Percentiles rank a stretch among this genome's conserved stretches.
Evolutionary conservation across 2,888 invertebrate genomes (phyloP).

Genomic region (Habrosyne pyritoides): DNA sequence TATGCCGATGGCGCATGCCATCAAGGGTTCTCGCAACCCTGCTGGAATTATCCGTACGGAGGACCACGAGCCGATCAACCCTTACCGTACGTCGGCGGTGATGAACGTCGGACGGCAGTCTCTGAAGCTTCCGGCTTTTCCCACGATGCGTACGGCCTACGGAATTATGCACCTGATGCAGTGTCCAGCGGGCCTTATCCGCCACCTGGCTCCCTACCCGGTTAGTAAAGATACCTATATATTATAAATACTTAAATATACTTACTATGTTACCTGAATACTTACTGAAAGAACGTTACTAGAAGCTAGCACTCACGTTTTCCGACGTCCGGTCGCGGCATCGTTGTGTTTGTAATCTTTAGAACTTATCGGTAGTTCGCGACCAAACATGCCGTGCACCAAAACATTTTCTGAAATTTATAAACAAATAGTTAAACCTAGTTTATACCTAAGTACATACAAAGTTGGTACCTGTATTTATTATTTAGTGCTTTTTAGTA

Average conservation of each 20-base stretch:
- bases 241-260: slow-evolving; percentile 1
- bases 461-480: slow-evolving; percentile 1
- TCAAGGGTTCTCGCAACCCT: slow-evolving; percentile 88
- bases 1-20: slow-evolving; percentile 85
- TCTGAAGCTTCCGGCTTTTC: slow-evolving; percentile 86
- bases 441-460: slow-evolving; percentile 24
- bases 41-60: slow-evolving; percentile 89
- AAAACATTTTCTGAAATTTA: slow-evolving; percentile 71
- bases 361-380: slow-evolving; percentile 65
- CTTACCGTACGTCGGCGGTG: slow-evolving; percentile 87
- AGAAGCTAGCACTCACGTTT: slow-evolving; percentile 62
- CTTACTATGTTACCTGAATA: neutral
- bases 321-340: slow-evolving; percentile 52
- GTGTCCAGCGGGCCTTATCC: slow-evolving; percentile 90
- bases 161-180: slow-evolving; percentile 89
- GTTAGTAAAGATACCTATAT: slow-evolving; percentile 66
- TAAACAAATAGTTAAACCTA: slow-evolving; percentile 60
- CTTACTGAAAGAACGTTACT: slow-evolving; percentile 23
- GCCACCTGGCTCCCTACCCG: slow-evolving; percentile 88
- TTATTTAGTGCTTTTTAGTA: neutral
- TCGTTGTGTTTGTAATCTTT: slow-evolving; percentile 72
- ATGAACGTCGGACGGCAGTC: slow-evolving; percentile 87
- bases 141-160: slow-evolving; percentile 89
- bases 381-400: slow-evolving; percentile 55
- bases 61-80: slow-evolving; percentile 86